Base-by-base conservation (phyloP, 2,113 vertebrate species). In the Pheucticus melanocephalus region DNA sequence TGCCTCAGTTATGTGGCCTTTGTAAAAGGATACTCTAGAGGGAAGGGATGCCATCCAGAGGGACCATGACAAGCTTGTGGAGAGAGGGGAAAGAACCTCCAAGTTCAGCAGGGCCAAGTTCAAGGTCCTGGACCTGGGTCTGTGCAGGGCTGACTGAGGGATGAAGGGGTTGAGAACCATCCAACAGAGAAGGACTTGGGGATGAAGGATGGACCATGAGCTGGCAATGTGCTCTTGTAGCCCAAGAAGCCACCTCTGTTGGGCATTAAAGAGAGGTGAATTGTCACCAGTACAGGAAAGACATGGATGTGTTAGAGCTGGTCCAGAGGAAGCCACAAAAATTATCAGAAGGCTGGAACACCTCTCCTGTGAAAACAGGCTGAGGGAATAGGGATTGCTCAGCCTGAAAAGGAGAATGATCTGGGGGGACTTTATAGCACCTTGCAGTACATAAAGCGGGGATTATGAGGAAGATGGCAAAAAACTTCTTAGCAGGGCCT, bases 51-150 rank as follows among this genome's bases (percentile, higher is more conserved):
- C 45, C 51, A 5, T 20, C 28, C 65, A 51, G 44, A 78, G 44
- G 27, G 70, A 72, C 33, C 20, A 18, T 15, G 30, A 12, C 30
- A 88, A 44, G 35, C 35, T 59, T 45, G 17, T 27, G 60, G 16
- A 39, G 20, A 15, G 3, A 6, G 15, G 15, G 4, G 2, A 33
- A 35, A 1, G 4, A 65, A 61, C 15, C 3, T 61, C 45, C 9
- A 75, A 15, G 27, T 57, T 91, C 42, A 44, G 6, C 25, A 42
- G 11, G 8, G 8, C 27, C 15, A 31, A 69, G 37, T 33, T 30
- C 45, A 51, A 57, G 21, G 24, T 70, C 31, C 37, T 85, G 31
- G 24, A 13, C 1, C 4, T 42, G 37, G 12, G 11, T 45, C 0
- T 3, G 16, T 37, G 40, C 45, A n/a, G 64, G 6, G 37, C 44